phyloP scores from a whole-genome alignment of 2,797 vertebrate genomes.

The Acestrorhynchus altus region DNA sequence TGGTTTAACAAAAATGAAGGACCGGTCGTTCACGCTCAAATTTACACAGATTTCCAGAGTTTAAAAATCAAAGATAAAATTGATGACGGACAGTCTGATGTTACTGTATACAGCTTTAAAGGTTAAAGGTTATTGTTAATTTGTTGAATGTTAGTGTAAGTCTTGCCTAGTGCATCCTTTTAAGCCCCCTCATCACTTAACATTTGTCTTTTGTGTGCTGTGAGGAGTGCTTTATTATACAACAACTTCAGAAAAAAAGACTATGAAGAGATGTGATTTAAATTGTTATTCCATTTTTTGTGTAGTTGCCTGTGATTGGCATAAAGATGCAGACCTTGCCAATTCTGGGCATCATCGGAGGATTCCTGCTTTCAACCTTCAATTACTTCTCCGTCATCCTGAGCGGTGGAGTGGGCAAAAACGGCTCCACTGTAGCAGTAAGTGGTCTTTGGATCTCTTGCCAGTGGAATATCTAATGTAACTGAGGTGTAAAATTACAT shows the following conservation, averaged over 20 bases:
- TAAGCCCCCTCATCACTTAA: conserved; percentile 6
- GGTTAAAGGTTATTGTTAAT: neutral
- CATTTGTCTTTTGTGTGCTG: too few relatives aligned
- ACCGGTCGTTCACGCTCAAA: too few relatives aligned
- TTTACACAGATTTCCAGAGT: too few relatives aligned
- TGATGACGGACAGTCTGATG: too few relatives aligned
- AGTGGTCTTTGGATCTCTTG: conserved; percentile 63
- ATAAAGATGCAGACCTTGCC: conserved; percentile 85
- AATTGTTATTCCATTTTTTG: neutral
- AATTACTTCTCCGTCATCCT: conserved; percentile 96
- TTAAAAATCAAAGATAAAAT: too few relatives aligned
- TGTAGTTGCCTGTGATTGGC: conserved; percentile 87
- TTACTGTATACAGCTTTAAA: too few relatives aligned
- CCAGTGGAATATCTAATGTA: neutral
- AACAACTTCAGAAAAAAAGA: conserved; percentile 52
- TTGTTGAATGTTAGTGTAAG: neutral
- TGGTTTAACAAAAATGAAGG: too few relatives aligned
- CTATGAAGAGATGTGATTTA: conserved; percentile 18
- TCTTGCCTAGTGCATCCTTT: neutral
- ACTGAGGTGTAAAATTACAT: neutral
- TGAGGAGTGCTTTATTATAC: too few relatives aligned
- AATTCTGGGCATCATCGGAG: conserved; percentile 87
- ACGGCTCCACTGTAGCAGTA: conserved; percentile 97
- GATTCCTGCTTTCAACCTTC: conserved; percentile 88
- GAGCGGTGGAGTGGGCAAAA: conserved; percentile 95